Conservation (phyloP, 2,113 vertebrate species). For the Pagrus major region DNA sequence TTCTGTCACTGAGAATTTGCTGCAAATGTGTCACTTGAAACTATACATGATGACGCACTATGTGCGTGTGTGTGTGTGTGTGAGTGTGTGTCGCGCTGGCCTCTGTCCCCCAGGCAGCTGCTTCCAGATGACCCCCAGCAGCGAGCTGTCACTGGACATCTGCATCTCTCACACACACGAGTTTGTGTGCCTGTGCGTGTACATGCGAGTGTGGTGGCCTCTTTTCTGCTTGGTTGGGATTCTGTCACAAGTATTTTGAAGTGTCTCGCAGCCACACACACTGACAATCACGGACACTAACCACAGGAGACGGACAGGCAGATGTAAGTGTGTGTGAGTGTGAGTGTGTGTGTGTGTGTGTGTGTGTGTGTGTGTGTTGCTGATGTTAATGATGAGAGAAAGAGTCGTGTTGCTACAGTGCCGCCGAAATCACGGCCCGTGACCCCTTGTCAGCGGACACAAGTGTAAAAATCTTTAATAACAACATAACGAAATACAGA, state of each 20-base stretch:
- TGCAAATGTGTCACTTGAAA: slow-evolving; percentile 11
- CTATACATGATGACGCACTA: slow-evolving; percentile 34
- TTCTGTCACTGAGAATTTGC: slow-evolving; percentile 27
- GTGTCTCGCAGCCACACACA: slow-evolving; percentile 64
- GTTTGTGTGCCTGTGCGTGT: slow-evolving; percentile 48
- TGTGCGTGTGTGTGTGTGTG: slow-evolving; percentile 18
- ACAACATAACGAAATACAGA: not conserved
- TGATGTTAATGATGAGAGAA: slow-evolving; percentile 70
- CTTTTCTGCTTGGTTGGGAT: slow-evolving; percentile 82
- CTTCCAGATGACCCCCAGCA: slow-evolving; percentile 81
- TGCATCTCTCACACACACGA: slow-evolving; percentile 64
- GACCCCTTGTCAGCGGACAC: slow-evolving; percentile 18
- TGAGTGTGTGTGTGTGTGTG: slow-evolving; percentile 26
- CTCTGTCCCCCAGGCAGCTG: slow-evolving; percentile 67
- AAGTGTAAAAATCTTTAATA: not conserved
- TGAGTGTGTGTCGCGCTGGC: slow-evolving; percentile 51
- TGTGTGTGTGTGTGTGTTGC: slow-evolving; percentile 26
- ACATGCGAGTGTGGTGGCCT: slow-evolving; percentile 66
- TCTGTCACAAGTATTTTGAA: slow-evolving; percentile 82
- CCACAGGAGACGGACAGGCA: slow-evolving; percentile 66
- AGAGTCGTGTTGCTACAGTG: slow-evolving; percentile 44
- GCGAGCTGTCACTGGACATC: slow-evolving; percentile 85
- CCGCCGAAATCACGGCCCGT: slow-evolving; percentile 41
- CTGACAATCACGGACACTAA: slow-evolving; percentile 68
- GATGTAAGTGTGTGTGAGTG: slow-evolving; percentile 45